phyloP scores from a whole-genome alignment of 2,888 invertebrate genomes.

The Aporophyla nigra region DNA sequence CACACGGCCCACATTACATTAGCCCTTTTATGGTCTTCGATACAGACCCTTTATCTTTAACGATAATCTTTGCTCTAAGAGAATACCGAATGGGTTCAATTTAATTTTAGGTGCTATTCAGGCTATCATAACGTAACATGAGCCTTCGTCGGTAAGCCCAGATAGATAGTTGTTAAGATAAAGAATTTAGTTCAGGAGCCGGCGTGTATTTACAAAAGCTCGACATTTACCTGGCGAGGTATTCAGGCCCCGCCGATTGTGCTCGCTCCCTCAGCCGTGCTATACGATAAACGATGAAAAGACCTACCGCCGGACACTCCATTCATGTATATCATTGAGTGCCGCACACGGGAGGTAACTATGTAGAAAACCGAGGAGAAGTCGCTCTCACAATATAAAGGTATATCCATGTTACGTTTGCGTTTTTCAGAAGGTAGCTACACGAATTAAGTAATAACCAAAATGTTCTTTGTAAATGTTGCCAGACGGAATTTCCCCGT shows the following conservation, averaged over 20 bases:
- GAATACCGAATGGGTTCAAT: constrained; percentile 63
- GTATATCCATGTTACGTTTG: constrained; percentile 31
- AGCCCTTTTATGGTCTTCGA: constrained; percentile 53
- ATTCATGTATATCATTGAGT: constrained; percentile 87
- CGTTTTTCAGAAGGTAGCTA: constrained; percentile 31
- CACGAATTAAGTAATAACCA: constrained; percentile 56
- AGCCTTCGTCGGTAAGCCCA: constrained; percentile 34
- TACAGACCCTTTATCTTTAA: constrained; percentile 60
- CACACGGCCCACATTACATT: constrained; percentile 54
- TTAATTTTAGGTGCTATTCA: constrained; percentile 66
- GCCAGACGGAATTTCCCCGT: constrained; percentile 41
- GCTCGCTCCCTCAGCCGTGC: constrained; percentile 78
- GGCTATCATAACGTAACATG: constrained; percentile 48
- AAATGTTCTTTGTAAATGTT: constrained; percentile 58
- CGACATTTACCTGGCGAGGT: constrained; percentile 76
- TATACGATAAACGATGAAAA: constrained; percentile 85
- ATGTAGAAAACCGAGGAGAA: constrained; percentile 79
- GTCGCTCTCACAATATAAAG: constrained; percentile 44
- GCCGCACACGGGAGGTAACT: constrained; percentile 73
- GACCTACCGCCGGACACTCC: constrained; percentile 84
- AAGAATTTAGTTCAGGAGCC: constrained; percentile 69
- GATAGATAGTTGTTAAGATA: constrained; percentile 73
- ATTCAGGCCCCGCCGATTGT: constrained; percentile 81
- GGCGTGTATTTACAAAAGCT: constrained; percentile 73
- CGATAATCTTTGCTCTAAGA: constrained; percentile 59